Conservation (phyloP, 2,797 vertebrate genomes). For the Pogoniulus pusillus region DNA sequence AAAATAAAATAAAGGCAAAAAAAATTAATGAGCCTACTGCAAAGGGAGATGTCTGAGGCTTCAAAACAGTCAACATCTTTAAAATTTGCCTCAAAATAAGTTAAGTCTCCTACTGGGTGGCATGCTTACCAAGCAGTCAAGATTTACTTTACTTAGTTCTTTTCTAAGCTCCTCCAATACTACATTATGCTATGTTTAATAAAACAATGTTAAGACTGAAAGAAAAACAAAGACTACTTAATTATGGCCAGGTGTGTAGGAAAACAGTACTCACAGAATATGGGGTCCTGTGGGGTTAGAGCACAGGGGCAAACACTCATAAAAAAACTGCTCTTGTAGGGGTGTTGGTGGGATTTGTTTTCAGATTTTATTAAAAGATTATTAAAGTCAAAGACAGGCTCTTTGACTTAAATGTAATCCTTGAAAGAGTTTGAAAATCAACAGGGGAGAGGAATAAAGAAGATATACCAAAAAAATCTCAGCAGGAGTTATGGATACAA, state of each 20-base stretch:
- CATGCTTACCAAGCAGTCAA: not conserved
- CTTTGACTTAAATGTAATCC: conserved; percentile 37
- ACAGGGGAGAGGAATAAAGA: conserved; percentile 5
- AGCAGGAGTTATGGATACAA: not conserved
- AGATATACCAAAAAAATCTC: conserved; percentile 14
- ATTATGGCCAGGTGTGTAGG: conserved; percentile 44
- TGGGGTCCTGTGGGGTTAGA: not conserved
- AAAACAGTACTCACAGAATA: not conserved
- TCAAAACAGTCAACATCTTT: not conserved
- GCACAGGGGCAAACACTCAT: not conserved
- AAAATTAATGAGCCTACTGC: not conserved
- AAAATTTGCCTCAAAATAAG: not conserved
- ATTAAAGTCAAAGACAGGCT: conserved; percentile 16
- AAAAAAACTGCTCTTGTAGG: conserved; percentile 26
- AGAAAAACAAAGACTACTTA: conserved; percentile 50
- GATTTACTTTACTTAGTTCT: conserved; percentile 7
- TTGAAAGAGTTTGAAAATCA: conserved; percentile 15
- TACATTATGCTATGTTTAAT: conserved; percentile 17
- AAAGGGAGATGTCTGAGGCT: not conserved
- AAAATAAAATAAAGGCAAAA: not conserved
- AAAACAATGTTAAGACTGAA: conserved; percentile 27
- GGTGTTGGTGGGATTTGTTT: not conserved
- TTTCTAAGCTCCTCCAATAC: conserved; percentile 8
- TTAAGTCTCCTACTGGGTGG: conserved; percentile 5
- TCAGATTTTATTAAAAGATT: conserved; percentile 38